Evolutionary conservation across 2,113 vertebrate species (phyloP), one percentile per base, ranked within the genome.

Genomic region (Psilopsiagon aymara): DNA sequence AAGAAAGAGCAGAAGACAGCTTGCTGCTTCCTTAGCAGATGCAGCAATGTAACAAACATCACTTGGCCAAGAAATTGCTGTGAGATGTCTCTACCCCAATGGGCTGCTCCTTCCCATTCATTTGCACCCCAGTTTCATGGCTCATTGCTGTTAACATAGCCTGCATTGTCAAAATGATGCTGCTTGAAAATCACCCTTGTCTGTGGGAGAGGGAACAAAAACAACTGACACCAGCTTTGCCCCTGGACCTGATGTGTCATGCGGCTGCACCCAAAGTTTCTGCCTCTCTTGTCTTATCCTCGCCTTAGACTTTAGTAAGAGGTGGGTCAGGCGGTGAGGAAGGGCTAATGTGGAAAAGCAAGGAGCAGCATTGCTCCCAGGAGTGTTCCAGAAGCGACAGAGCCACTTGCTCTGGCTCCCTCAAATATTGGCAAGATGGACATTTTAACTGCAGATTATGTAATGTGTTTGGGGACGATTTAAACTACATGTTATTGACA

Each of bases 401-500:
- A 39, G 71, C 17, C 8, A 67, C 44, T 90, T 31, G 52, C 80
- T 77, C 59, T 11, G 25, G 68, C 88, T 81, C 78, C 77, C 81
- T 70, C 60, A 49, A 47, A 78, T 75, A 86, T 27, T 67, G 87
- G 59, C 3, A 0, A 81, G 63, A 74, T 57, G 81, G 76, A 78
- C 91, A 63, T 82, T 88, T 90, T 53, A 80, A 95, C 88, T 86
- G 74, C 27, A 63, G 81, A 71, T 94, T 89, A 91, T 93, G 90
- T 95, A 86, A 95, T 94, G 88, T 85, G 86, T 89, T 95, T 85
- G 75, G 96, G 95, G 94, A 92, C 86, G 78, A 59, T 92, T 97
- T 95, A 96, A 93, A 89, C 66, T 91, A 93, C 95, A 91, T 82
- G 81, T 46, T 97, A 96, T 94, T 90, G 93, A 95, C 92, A 95